phyloP scores from a whole-genome alignment of 2,797 vertebrate genomes.

The Decapterus maruadsi region DNA sequence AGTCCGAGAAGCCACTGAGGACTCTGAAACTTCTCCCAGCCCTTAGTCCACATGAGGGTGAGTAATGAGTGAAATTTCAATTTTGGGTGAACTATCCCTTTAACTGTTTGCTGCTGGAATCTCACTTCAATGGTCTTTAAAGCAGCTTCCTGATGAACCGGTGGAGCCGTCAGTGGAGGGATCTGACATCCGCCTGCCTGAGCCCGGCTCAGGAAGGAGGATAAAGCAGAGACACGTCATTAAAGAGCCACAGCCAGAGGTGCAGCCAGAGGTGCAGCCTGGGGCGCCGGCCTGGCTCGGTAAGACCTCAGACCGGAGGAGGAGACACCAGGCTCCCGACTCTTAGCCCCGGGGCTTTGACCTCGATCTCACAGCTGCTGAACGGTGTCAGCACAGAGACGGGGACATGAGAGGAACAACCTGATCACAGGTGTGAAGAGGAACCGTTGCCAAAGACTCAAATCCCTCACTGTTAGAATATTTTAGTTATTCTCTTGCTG shows the following conservation, averaged over 20 bases:
- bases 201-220: not conserved
- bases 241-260: conserved; percentile 13
- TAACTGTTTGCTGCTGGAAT: not conserved
- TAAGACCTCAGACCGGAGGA: not conserved
- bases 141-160: not conserved
- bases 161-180: not conserved
- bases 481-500: not conserved
- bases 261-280: not conserved
- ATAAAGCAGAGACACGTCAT: conserved; percentile 26
- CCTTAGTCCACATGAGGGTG: too few species aligned
- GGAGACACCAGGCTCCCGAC: conserved; percentile 4
- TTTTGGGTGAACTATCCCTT: too few species aligned
- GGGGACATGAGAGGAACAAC: not conserved
- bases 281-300: too few species aligned
- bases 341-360: not conserved
- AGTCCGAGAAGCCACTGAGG: too few species aligned
- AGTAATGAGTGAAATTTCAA: too few species aligned
- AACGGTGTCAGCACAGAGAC: not conserved
- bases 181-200: not conserved
- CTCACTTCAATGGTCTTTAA: too few species aligned
- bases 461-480: too few species aligned
- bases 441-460: too few species aligned
- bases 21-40: too few species aligned
- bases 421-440: too few species aligned
- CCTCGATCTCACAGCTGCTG: too few species aligned